Evolutionary conservation across 1,140 invertebrate genomes (phyloP).

Genomic region (Streblospio benedicti): DNA sequence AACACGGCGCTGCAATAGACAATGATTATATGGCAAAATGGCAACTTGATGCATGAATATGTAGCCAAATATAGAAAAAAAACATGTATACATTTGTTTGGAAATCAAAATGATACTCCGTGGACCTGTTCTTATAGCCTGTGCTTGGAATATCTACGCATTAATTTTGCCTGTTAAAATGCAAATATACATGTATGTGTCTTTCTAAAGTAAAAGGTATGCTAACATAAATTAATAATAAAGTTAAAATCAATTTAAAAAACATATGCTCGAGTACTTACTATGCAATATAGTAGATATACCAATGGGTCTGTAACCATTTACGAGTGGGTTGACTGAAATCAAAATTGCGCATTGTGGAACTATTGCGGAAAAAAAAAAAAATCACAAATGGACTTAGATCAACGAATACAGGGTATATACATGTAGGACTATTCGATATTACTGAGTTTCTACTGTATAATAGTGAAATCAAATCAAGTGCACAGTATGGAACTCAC

Average conservation of each 20-base stretch:
- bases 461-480: background rate
- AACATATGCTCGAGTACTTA: background rate
- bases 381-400: no score
- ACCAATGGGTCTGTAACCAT: background rate
- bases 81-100: no score
- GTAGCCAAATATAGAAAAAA: no score
- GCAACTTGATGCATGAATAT: no score
- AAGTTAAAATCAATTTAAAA: background rate
- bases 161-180: background rate
- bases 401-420: no score
- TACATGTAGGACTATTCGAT: no score
- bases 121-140: constrained; percentile 24
- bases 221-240: background rate
- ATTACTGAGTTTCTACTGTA: background rate
- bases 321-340: background rate
- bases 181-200: background rate
- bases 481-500: constrained; percentile 1
- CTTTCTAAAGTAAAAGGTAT: background rate
- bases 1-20: constrained; percentile 27
- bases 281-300: constrained; percentile 6
- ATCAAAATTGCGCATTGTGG: no score
- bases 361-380: no score
- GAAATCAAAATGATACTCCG: constrained; percentile 29
- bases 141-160: background rate
- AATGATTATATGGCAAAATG: no score